Evolutionary conservation across 2,113 vertebrate genomes (phyloP).

Genomic region (Labrus mixtus): DNA sequence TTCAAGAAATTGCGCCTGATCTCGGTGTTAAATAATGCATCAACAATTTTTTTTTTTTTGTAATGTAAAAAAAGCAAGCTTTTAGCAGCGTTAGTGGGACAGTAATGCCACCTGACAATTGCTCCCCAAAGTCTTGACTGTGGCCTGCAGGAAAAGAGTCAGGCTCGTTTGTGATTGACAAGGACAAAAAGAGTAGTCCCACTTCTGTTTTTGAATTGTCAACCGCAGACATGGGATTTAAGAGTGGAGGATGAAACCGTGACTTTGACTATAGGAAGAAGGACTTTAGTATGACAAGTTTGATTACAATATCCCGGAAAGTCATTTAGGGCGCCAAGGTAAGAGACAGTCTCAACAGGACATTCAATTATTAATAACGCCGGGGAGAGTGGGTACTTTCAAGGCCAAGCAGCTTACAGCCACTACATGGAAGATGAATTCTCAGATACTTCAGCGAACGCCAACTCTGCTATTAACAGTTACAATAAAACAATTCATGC

Average conservation of each 20-base stretch:
- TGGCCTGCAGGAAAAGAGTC: constrained; percentile 72
- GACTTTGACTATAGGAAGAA: constrained; percentile 84
- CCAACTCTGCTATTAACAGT: constrained; percentile 13
- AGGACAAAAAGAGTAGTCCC: constrained; percentile 84
- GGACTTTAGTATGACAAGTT: constrained; percentile 79
- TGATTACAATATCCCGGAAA: constrained; percentile 79
- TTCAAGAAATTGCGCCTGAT: constrained; percentile 78
- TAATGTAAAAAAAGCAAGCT: constrained; percentile 82
- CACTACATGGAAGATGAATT: constrained; percentile 43
- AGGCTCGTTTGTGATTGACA: constrained; percentile 82
- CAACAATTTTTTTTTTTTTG: constrained; percentile 74
- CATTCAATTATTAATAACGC: constrained; percentile 80
- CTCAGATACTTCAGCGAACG: constrained; percentile 31
- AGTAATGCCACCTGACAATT: constrained; percentile 85
- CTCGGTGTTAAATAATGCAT: constrained; percentile 83
- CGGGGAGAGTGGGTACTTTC: constrained; percentile 62
- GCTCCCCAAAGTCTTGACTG: constrained; percentile 78
- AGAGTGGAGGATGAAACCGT: constrained; percentile 81
- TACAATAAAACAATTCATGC: constrained; percentile 8
- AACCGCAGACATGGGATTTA: constrained; percentile 79
- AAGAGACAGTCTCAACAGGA: constrained; percentile 71
- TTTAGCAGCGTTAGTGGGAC: constrained; percentile 77
- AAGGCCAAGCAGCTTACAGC: constrained; percentile 75
- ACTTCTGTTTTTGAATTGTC: constrained; percentile 83
- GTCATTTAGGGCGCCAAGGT: constrained; percentile 74